A percentile compares a stretch with the other conserved stretches of the same genome.
These are phyloP conservation scores for Gallirallus australis DNA, from an alignment of 2,797 vertebrate genomes.

Conservation along the genomic window DNA sequence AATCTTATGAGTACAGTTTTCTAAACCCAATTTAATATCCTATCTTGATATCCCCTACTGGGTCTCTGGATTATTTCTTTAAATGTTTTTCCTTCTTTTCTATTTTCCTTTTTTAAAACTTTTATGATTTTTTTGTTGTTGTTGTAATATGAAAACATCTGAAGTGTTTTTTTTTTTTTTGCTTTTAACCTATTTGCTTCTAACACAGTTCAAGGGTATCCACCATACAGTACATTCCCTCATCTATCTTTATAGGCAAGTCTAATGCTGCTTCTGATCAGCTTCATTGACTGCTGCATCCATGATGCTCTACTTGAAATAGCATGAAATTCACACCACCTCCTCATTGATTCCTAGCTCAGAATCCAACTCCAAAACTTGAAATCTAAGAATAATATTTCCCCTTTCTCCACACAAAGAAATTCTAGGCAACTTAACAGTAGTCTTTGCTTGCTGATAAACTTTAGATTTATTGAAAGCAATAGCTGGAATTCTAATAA, in stretches of 20 bases:
- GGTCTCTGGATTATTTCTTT: constrained; percentile 22
- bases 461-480: not conserved
- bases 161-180: not conserved
- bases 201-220: not conserved
- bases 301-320: not conserved
- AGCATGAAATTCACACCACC: not conserved
- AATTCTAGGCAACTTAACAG: not conserved
- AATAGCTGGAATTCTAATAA: not conserved
- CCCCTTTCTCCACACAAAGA: not conserved
- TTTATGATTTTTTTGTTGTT: not conserved
- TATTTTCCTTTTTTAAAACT: constrained; percentile 8
- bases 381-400: not conserved
- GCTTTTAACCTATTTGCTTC: constrained; percentile 5
- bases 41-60: constrained; percentile 58
- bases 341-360: not conserved
- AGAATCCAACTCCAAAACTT: not conserved
- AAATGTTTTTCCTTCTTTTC: constrained; percentile 43
- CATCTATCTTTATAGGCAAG: not conserved
- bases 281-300: constrained; percentile 1
- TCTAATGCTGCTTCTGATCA: constrained; percentile 20
- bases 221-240: not conserved
- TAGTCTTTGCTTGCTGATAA: not conserved
- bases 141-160: constrained; percentile 12
- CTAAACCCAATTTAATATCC: constrained; percentile 61
- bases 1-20: constrained; percentile 61